Percentiles rank a stretch among this genome's conserved stretches.
Conservation (phyloP, 1,140 invertebrate species). For the Sesamia nonagrioides region DNA sequence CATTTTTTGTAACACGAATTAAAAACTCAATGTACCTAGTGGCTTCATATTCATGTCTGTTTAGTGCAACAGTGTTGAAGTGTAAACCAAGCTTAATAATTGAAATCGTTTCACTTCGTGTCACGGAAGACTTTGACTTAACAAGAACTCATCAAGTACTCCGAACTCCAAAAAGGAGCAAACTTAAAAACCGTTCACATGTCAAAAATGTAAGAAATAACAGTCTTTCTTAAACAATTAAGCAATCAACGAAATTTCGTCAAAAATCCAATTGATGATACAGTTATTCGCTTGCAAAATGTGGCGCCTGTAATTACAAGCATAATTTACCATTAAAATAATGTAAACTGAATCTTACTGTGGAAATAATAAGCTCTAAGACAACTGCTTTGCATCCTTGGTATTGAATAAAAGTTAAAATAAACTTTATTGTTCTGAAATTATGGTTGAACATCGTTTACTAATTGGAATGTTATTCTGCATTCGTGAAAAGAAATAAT, state of each 20-base stretch:
- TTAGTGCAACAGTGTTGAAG: background rate
- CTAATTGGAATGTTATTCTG: conserved; percentile 39
- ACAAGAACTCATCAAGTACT: conserved; percentile 41
- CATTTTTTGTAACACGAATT: too few relatives aligned
- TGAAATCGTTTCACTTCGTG: conserved; percentile 22
- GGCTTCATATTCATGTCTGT: too few relatives aligned
- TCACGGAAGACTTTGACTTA: conserved; percentile 33
- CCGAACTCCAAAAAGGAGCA: conserved; percentile 11
- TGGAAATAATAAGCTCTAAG: background rate
- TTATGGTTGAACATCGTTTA: conserved; percentile 9
- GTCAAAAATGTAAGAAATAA: conserved; percentile 63
- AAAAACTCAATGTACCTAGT: too few relatives aligned
- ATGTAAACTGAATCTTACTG: conserved; percentile 1
- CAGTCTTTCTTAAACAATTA: conserved; percentile 64
- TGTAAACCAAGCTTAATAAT: background rate
- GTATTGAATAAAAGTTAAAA: background rate
- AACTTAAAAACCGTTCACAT: conserved; percentile 52
- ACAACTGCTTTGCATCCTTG: background rate
- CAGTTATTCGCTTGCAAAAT: conserved; percentile 76
- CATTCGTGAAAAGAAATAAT: conserved; percentile 69
- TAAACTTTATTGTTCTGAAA: background rate
- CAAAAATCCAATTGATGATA: conserved; percentile 73
- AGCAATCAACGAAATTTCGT: conserved; percentile 78
- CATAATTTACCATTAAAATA: background rate
- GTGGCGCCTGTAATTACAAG: conserved; percentile 63